A percentile compares a stretch with the other conserved stretches of the same genome.
Evolutionary conservation across 1,140 invertebrate species (phyloP).

Genomic region (Amyelois transitella): DNA sequence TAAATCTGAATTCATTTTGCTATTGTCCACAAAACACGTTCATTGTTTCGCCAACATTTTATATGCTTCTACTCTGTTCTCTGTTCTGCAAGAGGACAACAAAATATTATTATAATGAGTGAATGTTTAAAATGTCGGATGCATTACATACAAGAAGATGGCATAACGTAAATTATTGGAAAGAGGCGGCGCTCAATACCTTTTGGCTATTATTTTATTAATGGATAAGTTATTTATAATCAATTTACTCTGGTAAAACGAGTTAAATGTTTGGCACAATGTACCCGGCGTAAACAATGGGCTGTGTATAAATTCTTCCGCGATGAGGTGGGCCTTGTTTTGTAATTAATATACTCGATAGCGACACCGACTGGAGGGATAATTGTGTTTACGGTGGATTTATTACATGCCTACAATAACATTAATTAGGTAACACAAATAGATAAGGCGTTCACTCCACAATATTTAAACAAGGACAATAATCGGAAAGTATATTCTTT

Average conservation of each 20-base stretch:
- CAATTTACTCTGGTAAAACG: slow-evolving; percentile 48
- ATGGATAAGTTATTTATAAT: slow-evolving; percentile 49
- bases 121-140: slow-evolving; percentile 8
- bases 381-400: neutral
- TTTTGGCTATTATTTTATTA: slow-evolving; percentile 45
- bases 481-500: neutral
- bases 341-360: slow-evolving; percentile 12
- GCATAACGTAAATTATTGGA: slow-evolving; percentile 35
- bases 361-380: neutral
- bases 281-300: slow-evolving; percentile 16
- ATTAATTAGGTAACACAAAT: neutral
- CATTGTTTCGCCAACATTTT: neutral
- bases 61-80: neutral
- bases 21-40: neutral
- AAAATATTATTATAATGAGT: slow-evolving; percentile 13
- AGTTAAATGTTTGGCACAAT: slow-evolving; percentile 13
- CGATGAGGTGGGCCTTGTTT: slow-evolving; percentile 8
- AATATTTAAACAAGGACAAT: slow-evolving; percentile 1
- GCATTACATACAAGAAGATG: slow-evolving; percentile 10
- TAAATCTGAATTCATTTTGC: neutral
- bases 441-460: slow-evolving; percentile 2
- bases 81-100: neutral
- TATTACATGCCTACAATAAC: neutral
- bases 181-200: slow-evolving; percentile 21
- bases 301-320: slow-evolving; percentile 17